Evolutionary conservation across 35 echinoderm and acorn worm species (phyloP).

Genomic region (Apostichopus japonicus): DNA sequence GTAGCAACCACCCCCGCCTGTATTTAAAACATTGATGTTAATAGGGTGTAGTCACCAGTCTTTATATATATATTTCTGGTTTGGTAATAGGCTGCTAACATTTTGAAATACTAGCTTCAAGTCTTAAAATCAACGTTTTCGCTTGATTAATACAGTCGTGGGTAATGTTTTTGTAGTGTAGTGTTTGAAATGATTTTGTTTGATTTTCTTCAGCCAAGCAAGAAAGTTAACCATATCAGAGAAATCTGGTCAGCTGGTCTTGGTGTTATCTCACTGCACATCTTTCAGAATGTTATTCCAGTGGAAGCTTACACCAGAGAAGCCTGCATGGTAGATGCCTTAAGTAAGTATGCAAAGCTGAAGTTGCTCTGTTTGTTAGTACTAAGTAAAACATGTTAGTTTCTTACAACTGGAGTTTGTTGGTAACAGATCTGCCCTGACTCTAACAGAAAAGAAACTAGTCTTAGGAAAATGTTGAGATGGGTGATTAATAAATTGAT

Average conservation of each 20-base stretch:
- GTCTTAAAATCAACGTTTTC: neutral
- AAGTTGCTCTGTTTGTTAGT: neutral
- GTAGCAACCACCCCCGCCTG: too few relatives aligned
- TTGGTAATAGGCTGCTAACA: too few relatives aligned
- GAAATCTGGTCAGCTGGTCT: conserved; percentile 91
- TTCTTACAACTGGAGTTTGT: neutral
- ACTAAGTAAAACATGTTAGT: too few relatives aligned
- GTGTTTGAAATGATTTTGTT: neutral
- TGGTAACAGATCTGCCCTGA: neutral
- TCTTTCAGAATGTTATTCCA: conserved; percentile 94
- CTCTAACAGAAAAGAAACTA: too few relatives aligned
- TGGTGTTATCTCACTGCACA: conserved; percentile 87
- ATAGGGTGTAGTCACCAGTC: too few relatives aligned
- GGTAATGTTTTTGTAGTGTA: neutral
- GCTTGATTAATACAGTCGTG: neutral
- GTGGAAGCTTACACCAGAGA: conserved; percentile 97
- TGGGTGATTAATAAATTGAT: too few relatives aligned
- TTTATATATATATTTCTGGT: too few relatives aligned
- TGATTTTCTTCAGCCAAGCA: conserved; percentile 68
- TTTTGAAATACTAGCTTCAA: too few relatives aligned
- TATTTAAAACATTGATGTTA: too few relatives aligned
- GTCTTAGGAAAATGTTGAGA: too few relatives aligned
- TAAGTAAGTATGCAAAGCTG: conserved; percentile 66
- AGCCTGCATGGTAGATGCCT: conserved; percentile 87
- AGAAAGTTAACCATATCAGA: conserved; percentile 85